Evolutionary conservation across 2,888 invertebrate genomes (phyloP), one percentile per base, ranked within the genome.

Genomic region (Ichneumoninae sp.): DNA sequence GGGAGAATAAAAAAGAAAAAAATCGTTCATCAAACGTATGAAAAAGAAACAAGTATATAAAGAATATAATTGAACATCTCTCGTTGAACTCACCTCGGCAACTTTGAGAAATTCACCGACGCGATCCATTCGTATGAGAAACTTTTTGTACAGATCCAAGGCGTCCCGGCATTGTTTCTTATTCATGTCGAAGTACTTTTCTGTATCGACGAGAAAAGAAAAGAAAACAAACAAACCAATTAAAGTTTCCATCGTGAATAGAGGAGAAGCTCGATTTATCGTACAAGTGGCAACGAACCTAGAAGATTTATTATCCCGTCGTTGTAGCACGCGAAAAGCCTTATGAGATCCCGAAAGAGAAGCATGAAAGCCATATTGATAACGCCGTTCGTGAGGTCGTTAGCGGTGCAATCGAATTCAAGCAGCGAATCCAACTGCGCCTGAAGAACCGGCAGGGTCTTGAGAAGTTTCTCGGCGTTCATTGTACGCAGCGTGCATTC

Each of bases 151-250:
- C 92, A 99, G 96, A 93, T 99, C 99, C 94, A 99, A 96, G 90
- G 99, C 99, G 92, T 99, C 99, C 90, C 98, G 97, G 92, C 98
- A 98, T 94, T 99, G 98, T 95, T 99, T 99, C 94, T 99, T 99
- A 95, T 99, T 99, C 99, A 99, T 99, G 94, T 99, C 99, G 94
- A 99, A 99, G 95, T 98, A 99, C 95, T 99, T 99, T 95, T 99
- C 99, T 95, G 91, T 60, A 73, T 63, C 40, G n/a, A 69, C 36
- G 33, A 79, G 73, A 86, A 82, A 76, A 66, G 22, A 75, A 63
- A 36, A 16, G 33, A 22, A 26, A 57, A 60, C n/a, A 30, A 10
- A 60, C 0, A 44, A 63, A 10, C 19, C 22, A 66, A 66, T 66
- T 66, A 66, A n/a, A 36, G 19, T 19, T 40, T 16, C 40, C 40